Evolutionary conservation across 2,888 invertebrate genomes (phyloP).

Genomic region (Erannis defoliaria): DNA sequence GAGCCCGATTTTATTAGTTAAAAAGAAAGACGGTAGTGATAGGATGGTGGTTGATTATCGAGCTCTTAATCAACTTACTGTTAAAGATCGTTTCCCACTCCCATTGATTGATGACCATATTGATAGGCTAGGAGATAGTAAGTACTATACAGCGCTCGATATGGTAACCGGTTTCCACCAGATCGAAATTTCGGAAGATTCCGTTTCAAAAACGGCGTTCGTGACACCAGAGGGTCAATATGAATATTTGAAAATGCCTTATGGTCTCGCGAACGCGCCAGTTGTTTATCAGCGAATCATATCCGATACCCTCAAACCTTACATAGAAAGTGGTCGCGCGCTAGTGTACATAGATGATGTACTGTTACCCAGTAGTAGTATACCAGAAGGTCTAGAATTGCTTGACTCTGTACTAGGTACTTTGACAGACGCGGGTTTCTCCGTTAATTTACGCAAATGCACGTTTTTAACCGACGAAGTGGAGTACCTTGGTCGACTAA

Average conservation of each 20-base stretch:
- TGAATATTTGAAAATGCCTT: slow-evolving; percentile 44
- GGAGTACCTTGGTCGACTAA: background rate
- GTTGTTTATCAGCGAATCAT: slow-evolving; percentile 41
- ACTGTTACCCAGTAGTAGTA: background rate
- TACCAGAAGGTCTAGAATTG: background rate
- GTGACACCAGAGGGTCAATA: slow-evolving; percentile 18
- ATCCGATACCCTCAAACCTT: background rate
- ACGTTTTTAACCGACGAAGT: slow-evolving; percentile 9
- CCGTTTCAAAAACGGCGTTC: background rate
- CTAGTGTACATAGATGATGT: slow-evolving; percentile 28
- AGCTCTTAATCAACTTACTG: background rate
- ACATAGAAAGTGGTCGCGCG: slow-evolving; percentile 19
- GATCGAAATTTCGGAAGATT: slow-evolving; percentile 2
- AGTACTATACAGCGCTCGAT: background rate
- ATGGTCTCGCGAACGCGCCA: slow-evolving; percentile 41
- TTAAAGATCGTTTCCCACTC: background rate
- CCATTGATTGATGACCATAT: slow-evolving; percentile 22
- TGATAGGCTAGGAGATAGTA: background rate
- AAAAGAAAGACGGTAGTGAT: slow-evolving; percentile 18
- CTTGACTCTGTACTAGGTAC: slow-evolving; percentile 2
- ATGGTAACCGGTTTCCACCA: slow-evolving; percentile 22
- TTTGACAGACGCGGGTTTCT: slow-evolving; percentile 42
- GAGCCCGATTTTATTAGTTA: slow-evolving; percentile 18
- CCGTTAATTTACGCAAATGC: slow-evolving; percentile 9
- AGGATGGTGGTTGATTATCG: slow-evolving; percentile 11